Percentiles rank a stretch among this genome's conserved stretches.
These are phyloP conservation scores for Cinclus mexicanus DNA, from an alignment of 2,113 vertebrate species.

Conservation along the genomic window DNA sequence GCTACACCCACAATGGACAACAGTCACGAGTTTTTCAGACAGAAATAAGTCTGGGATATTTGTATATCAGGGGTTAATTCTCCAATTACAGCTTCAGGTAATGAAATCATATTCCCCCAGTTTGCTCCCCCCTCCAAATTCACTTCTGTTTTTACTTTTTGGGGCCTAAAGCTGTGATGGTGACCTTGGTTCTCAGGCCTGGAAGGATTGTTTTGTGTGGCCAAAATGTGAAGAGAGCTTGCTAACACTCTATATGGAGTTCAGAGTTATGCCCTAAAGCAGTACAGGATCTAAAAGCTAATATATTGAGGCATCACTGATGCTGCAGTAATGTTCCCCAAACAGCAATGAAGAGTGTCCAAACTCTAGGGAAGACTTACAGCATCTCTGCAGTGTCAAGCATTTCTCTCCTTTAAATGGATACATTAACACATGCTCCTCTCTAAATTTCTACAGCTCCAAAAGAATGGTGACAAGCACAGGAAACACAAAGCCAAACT, in stretches of 20 bases:
- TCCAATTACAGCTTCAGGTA: background rate
- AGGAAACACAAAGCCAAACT: background rate
- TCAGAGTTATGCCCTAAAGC: background rate
- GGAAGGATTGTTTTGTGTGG: background rate
- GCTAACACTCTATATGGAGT: background rate
- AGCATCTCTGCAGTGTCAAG: background rate
- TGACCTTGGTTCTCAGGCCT: background rate
- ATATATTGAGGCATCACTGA: background rate
- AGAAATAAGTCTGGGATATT: background rate
- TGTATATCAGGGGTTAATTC: background rate
- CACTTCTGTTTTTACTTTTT: background rate
- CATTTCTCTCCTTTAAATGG: background rate
- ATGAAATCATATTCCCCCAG: background rate
- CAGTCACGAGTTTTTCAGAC: rapidly evolving
- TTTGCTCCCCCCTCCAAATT: too few species aligned
- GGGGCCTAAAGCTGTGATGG: too few species aligned
- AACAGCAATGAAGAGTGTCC: background rate
- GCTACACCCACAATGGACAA: background rate
- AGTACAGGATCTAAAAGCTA: background rate
- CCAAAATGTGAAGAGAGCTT: background rate
- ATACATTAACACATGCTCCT: background rate
- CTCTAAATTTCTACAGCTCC: background rate
- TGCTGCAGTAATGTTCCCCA: background rate
- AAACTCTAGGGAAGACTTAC: background rate
- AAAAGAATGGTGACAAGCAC: background rate